Evolutionary conservation across 2,797 vertebrate species (phyloP).

Genomic region (Emydoidea blandingii): DNA sequence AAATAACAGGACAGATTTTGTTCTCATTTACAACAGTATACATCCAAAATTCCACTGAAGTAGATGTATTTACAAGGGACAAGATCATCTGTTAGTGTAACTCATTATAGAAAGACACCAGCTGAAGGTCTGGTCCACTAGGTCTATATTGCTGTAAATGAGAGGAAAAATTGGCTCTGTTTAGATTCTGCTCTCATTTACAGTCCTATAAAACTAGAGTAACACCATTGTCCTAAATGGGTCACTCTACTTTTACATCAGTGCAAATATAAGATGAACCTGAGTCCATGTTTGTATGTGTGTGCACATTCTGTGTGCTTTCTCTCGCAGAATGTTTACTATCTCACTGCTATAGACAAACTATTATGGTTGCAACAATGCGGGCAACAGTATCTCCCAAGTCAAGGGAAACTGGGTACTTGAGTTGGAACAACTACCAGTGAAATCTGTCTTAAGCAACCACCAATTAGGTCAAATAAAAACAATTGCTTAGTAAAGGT

Average conservation of each 20-base stretch:
- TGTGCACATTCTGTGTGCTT: not conserved
- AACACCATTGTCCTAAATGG: fast-evolving
- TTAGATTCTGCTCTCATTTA: not conserved
- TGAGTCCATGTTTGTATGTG: not conserved
- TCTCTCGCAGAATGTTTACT: not conserved
- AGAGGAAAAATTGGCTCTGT: not conserved
- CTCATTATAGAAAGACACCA: not conserved
- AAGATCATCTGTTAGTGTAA: not conserved
- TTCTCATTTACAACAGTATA: not conserved
- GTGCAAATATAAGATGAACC: not conserved
- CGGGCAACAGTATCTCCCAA: not conserved
- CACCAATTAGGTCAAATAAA: not conserved
- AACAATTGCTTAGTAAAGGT: not conserved
- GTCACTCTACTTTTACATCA: not conserved
- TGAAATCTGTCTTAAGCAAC: not conserved
- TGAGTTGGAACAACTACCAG: not conserved
- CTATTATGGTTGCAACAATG: not conserved
- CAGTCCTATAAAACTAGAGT: not conserved
- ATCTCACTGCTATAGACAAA: not conserved
- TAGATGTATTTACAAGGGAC: not conserved
- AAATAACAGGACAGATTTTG: not conserved
- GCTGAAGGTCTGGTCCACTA: not conserved
- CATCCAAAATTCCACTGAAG: not conserved
- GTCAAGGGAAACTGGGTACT: not conserved
- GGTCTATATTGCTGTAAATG: not conserved